Conservation (phyloP, 2,113 vertebrate genomes). For the Neodontobutis hainanensis region DNA sequence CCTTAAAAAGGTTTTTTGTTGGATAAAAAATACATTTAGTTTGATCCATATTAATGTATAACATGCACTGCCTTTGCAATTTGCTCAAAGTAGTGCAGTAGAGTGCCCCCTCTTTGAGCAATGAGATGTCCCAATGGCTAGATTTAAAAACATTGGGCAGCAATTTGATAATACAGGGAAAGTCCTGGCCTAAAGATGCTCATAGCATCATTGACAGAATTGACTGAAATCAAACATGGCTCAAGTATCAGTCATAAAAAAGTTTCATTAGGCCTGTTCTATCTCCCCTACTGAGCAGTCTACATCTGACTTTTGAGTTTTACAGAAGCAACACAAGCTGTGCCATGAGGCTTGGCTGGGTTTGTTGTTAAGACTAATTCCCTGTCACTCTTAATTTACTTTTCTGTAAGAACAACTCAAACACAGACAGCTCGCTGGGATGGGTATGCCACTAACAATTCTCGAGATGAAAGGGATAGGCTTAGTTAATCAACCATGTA, state of each 20-base stretch:
- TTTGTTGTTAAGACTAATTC: constrained; percentile 47
- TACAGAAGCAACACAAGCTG: constrained; percentile 28
- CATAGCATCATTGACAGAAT: too few relatives aligned
- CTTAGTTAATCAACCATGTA: not conserved
- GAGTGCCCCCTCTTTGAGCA: constrained; percentile 4
- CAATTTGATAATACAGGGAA: constrained; percentile 12
- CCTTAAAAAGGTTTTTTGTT: too few relatives aligned
- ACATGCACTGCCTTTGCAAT: not conserved
- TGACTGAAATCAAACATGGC: too few relatives aligned
- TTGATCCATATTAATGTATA: not conserved
- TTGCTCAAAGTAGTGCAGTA: not conserved
- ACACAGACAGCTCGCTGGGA: constrained; percentile 31
- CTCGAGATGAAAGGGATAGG: constrained; percentile 41
- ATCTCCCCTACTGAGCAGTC: constrained; percentile 14
- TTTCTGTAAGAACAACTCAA: constrained; percentile 34
- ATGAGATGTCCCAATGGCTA: not conserved
- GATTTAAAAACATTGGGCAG: not conserved
- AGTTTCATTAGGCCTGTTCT: not conserved
- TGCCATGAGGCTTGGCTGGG: constrained; percentile 34
- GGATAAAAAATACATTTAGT: too few relatives aligned
- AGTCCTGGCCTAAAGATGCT: not conserved
- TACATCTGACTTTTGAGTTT: constrained; percentile 20
- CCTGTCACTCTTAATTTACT: constrained; percentile 54
- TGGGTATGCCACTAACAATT: constrained; percentile 29
- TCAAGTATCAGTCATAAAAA: too few relatives aligned